Base-by-base conservation (phyloP, 2,113 vertebrate species). In the Pyrgilauda ruficollis region DNA sequence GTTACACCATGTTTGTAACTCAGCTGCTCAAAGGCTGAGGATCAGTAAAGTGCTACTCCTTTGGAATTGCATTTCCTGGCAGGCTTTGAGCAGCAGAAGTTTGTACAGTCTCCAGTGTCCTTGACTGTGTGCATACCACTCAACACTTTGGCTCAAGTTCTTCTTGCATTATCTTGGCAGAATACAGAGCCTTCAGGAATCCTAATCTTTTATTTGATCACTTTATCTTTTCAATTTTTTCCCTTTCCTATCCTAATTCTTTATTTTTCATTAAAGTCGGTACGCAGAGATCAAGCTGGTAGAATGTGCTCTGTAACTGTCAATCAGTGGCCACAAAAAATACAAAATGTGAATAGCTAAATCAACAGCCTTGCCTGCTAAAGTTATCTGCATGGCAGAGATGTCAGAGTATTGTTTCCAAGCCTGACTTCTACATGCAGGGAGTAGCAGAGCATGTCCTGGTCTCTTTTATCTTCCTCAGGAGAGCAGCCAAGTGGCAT, bases 381-480 rank as follows among this genome's bases (percentile, higher is more conserved):
- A 94, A 97, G 74, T 95, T 96, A 96, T 97, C 96, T 96, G 94
- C 93, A 96, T 96, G 95, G 97, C 96, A 97, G 95, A 95, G 83
- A 97, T 98, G 98, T 98, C 97, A 98, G 92, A 52, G 76, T 87
- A 94, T 94, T 97, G 95, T 97, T 97, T 97, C 95, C 69, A 86
- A 94, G 88, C 30, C 85, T 30, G 67, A 97, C 95, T 98, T 96
- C 94, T 96, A 95, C 94, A 97, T 72, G 95, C 30, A 4, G 89
- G 33, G 94, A 97, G 97, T 97, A 98, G 87, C 90, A 91, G 97
- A 98, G 97, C 97, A 98, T 97, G 92, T 95, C 97, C 93, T 96
- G 69, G 87, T 59, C 74, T 93, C 96, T 97, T 98, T 97, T 94
- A 95, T 98, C 93, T 97, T 97, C 81, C 96, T 97, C 94, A 94